Percentiles rank a stretch among this genome's conserved stretches.
Conservation (phyloP, 2,113 vertebrate species). For the Arothron firmamentum region DNA sequence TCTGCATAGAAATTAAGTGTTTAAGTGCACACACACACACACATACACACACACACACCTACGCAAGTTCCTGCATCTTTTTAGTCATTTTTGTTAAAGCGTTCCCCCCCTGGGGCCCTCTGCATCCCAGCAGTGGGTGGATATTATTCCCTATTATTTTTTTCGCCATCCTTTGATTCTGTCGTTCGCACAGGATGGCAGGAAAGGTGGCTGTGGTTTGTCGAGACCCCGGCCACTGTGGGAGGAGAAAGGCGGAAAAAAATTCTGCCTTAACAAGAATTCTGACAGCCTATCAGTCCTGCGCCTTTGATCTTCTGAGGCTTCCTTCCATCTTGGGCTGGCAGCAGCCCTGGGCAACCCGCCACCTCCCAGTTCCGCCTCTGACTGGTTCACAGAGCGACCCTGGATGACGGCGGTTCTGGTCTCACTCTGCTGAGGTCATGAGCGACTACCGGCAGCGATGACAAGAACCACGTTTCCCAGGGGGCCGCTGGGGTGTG, state of each 20-base stretch:
- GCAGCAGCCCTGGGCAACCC: not conserved
- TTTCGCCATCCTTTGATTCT: slow-evolving; percentile 39
- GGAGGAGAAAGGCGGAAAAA: not conserved
- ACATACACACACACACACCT: slow-evolving; percentile 3
- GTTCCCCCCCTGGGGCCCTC: slow-evolving; percentile 9
- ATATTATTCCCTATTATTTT: slow-evolving; percentile 35
- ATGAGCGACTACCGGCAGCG: slow-evolving; percentile 11
- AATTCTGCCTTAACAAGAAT: slow-evolving; percentile 31
- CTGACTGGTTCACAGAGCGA: slow-evolving; percentile 41
- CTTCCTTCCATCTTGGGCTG: slow-evolving; percentile 11
- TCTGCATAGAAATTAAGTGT: not conserved
- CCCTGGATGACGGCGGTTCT: slow-evolving; percentile 1
- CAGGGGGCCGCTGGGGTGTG: slow-evolving; percentile 14
- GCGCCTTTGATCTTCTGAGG: slow-evolving; percentile 10
- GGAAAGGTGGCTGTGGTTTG: slow-evolving; percentile 27
- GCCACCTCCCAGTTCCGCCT: not conserved
- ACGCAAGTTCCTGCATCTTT: not conserved
- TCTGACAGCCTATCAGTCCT: slow-evolving; percentile 19
- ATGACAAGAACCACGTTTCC: slow-evolving; percentile 19
- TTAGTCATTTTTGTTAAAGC: slow-evolving; percentile 21
- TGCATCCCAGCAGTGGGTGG: slow-evolving; percentile 30
- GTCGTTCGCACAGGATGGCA: slow-evolving; percentile 24
- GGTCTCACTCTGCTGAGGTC: slow-evolving; percentile 48
- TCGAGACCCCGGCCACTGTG: not conserved
- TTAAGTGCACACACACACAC: not conserved